phyloP scores from a whole-genome alignment of 2,113 vertebrate genomes.

The Podarcis cretensis region DNA sequence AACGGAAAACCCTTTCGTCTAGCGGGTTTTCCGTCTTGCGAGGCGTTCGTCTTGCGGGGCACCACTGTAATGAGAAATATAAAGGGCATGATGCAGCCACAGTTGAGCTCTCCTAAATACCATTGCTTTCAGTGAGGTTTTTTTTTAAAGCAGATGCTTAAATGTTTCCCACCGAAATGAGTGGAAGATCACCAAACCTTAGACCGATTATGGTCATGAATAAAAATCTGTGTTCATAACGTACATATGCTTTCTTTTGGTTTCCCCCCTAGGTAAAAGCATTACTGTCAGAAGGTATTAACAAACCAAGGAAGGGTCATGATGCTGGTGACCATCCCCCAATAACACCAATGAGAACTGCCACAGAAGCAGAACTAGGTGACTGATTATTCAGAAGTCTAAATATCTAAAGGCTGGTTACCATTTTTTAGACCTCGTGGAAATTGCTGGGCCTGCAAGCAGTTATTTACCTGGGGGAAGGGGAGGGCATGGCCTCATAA shows the following conservation, averaged over 20 bases:
- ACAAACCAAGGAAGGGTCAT: conserved; percentile 90
- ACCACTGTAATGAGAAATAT: neutral
- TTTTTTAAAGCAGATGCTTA: neutral
- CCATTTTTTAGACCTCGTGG: neutral
- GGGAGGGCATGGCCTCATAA: neutral
- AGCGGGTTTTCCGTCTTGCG: no score
- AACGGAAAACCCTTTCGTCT: no score
- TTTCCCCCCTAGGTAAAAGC: conserved; percentile 84
- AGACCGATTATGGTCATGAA: neutral
- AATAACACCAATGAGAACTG: conserved; percentile 95
- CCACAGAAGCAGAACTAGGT: conserved; percentile 94
- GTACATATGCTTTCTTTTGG: neutral
- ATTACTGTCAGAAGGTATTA: conserved; percentile 87
- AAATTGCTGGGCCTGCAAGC: neutral
- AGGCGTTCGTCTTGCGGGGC: no score
- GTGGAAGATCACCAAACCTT: neutral
- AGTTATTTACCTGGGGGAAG: neutral
- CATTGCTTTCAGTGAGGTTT: neutral
- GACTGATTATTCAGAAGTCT: conserved; percentile 6
- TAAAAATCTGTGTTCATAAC: no score
- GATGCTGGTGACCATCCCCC: conserved; percentile 97
- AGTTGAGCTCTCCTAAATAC: neutral
- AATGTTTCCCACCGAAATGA: neutral
- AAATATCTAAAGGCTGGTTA: neutral
- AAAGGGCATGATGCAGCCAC: neutral